Evolutionary conservation across 2,888 invertebrate genomes (phyloP).

Genomic region (Papilio demoleus): DNA sequence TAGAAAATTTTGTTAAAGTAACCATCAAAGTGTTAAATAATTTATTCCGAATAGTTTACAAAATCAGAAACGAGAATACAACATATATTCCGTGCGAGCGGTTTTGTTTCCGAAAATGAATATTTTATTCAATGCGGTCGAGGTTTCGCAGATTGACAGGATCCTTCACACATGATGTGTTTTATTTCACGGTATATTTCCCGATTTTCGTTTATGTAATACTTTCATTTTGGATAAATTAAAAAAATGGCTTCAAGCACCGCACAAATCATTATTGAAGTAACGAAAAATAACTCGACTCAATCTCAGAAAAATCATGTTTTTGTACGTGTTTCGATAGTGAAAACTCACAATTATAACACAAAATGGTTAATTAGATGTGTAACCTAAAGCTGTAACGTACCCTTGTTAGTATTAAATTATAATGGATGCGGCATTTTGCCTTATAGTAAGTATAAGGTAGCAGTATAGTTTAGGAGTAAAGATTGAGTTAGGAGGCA

Average conservation of each 20-base stretch:
- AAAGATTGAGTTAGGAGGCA: constrained; percentile 33
- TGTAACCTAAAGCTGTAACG: constrained; percentile 7
- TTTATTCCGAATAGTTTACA: neutral
- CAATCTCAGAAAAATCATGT: neutral
- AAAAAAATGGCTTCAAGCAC: neutral
- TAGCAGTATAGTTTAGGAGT: neutral
- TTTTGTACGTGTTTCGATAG: neutral
- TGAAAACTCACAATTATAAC: neutral
- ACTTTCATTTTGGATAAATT: neutral
- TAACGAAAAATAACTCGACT: neutral
- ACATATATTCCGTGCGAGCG: neutral
- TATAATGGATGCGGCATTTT: constrained; percentile 2
- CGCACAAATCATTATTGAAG: neutral
- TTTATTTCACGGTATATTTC: neutral
- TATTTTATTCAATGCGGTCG: constrained; percentile 11
- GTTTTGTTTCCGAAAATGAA: constrained; percentile 3
- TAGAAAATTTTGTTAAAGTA: too few relatives aligned
- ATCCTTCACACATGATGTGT: neutral
- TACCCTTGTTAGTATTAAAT: neutral
- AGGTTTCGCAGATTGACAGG: neutral
- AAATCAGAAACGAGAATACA: neutral
- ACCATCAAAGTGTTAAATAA: neutral
- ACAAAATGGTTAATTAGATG: neutral
- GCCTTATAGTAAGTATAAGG: neutral
- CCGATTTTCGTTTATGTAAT: neutral